These are phyloP conservation scores for Pithys albifrons DNA, from an alignment of 2,113 vertebrate species.

Conservation along the genomic window DNA sequence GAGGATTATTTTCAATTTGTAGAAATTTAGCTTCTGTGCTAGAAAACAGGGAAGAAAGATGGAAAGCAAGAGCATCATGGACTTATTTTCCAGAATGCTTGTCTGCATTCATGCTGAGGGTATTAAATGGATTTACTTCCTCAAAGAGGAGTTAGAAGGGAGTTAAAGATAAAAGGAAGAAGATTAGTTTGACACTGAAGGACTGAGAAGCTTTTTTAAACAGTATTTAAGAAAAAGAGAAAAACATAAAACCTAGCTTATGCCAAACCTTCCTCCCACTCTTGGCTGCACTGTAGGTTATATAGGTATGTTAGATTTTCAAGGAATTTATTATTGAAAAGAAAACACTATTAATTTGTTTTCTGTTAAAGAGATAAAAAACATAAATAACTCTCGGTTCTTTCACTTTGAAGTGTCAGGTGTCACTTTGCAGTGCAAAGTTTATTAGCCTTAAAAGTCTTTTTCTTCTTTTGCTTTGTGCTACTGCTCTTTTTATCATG, in stretches of 20 bases:
- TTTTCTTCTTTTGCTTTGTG: slow-evolving; percentile 30
- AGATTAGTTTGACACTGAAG: slow-evolving; percentile 29
- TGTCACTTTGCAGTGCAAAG: slow-evolving; percentile 20
- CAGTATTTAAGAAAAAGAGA: neutral
- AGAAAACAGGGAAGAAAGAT: slow-evolving; percentile 21
- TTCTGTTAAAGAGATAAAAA: neutral
- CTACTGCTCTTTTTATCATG: slow-evolving; percentile 51
- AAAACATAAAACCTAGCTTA: slow-evolving; percentile 10
- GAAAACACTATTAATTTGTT: neutral
- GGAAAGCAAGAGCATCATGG: slow-evolving; percentile 5
- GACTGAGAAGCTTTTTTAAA: neutral
- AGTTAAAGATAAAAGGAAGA: slow-evolving; percentile 49
- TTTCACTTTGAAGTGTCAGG: slow-evolving; percentile 44
- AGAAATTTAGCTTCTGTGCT: slow-evolving; percentile 28
- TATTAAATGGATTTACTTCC: slow-evolving; percentile 55
- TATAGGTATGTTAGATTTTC: neutral
- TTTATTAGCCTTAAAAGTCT: neutral
- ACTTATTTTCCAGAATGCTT: slow-evolving; percentile 32
- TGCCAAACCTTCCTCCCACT: neutral
- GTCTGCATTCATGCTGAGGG: neutral
- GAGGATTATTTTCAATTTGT: slow-evolving; percentile 51
- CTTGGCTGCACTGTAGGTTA: neutral
- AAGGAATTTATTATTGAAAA: slow-evolving; percentile 1
- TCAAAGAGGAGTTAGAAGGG: slow-evolving; percentile 50
- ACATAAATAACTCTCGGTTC: neutral